Evolutionary conservation across 1,140 invertebrate genomes (phyloP).

Genomic region (Caenorhabditis remanei): DNA sequence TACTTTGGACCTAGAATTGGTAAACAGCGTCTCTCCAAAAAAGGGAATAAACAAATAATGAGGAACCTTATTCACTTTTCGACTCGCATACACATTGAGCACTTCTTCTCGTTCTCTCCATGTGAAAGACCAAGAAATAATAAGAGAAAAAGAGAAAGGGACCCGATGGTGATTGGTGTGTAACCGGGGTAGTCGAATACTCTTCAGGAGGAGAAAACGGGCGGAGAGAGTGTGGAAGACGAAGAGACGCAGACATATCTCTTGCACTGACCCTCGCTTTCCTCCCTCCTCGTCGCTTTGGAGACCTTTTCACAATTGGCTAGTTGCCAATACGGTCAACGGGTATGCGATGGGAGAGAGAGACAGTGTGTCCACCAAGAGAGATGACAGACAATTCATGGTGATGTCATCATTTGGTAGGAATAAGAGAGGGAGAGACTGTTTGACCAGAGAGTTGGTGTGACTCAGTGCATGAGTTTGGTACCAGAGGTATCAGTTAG

Average conservation of each 20-base stretch:
- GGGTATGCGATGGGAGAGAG: neutral
- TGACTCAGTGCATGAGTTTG: neutral
- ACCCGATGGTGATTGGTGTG: conserved; percentile 52
- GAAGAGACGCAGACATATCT: conserved; percentile 19
- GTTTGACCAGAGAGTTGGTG: neutral
- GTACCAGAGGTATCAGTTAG: neutral
- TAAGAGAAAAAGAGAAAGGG: neutral
- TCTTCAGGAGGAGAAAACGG: neutral
- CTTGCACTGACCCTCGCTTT: conserved; percentile 13
- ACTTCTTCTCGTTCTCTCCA: conserved; percentile 5
- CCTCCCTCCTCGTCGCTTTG: neutral
- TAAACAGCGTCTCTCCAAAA: no score
- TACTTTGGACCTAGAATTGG: no score
- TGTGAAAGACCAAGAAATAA: neutral
- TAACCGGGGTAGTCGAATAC: neutral
- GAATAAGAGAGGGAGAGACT: neutral
- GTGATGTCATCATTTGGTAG: conserved; percentile 33
- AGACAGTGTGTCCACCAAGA: conserved; percentile 21
- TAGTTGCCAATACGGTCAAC: conserved; percentile 52
- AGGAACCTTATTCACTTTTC: conserved; percentile 3
- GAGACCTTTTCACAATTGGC: conserved; percentile 5
- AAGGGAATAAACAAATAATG: no score
- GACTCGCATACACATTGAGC: neutral
- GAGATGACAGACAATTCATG: neutral
- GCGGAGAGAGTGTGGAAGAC: neutral